Evolutionary conservation across 1,140 invertebrate species (phyloP), one percentile per base, ranked within the genome.

Genomic region (Brachionus rotundiformis): DNA sequence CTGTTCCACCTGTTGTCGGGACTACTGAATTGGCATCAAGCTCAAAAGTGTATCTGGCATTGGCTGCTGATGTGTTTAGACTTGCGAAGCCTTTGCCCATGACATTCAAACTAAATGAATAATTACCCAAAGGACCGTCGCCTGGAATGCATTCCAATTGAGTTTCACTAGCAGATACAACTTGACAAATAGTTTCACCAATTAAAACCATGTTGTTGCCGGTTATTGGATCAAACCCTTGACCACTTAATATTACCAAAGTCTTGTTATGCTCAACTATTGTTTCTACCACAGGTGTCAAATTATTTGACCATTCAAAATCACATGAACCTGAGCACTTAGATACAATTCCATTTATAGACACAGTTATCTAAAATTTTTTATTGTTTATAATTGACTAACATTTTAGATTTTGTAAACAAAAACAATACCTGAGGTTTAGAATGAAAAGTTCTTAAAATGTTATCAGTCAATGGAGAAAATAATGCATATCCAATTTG

Each of bases 111-210:
- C 44, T 61, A n/a, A 86, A 83, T 27, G 68, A 23, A 39, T 83
- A 83, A 10, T 39, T 39, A 5, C 86, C 86, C 11, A 82, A 82
- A 44, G 86, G 84, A 0, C 86, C 85, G 82, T 61, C 85, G 83
- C 4, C 82, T 5, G 85, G 61, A 0, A 68, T 79, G 68, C 86
- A 86, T 11, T 47, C 61, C 11, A 86, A 39, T 11, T 82, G 19
- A 47, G 84, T 83, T n/a, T 82, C 16, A 7, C 83, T 83, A 0
- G 83, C 80, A 3, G 73, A n/a, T 5, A 76, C 83, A 3, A 84
- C 77, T 13, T 41, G 41, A 75, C 84, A 73, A 25, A 0, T 71
- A 10, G 47, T 33, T 27, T 79, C 83, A 7, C 83, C 85, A 25
- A 85, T 84, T 6, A 10, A 79, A 11, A 85, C 85, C 10, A 11